Percentiles rank a stretch among this genome's conserved stretches.
phyloP scores from a whole-genome alignment of 2,888 invertebrate genomes.

The Sinelater perroti region DNA sequence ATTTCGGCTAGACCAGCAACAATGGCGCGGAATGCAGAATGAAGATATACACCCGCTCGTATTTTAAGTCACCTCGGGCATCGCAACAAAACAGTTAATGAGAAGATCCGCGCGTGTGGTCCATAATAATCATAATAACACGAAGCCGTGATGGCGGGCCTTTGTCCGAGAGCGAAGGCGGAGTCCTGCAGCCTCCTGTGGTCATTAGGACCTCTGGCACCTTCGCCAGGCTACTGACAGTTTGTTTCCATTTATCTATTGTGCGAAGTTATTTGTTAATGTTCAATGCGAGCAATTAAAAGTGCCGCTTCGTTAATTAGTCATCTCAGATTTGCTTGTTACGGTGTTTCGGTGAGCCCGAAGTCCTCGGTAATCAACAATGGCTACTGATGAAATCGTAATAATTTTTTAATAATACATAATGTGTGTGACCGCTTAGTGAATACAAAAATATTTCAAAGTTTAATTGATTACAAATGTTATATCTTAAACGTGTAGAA shows the following conservation, averaged over 20 bases:
- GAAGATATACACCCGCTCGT: constrained; percentile 40
- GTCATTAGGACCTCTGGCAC: constrained; percentile 45
- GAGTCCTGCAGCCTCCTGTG: constrained; percentile 45
- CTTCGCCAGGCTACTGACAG: constrained; percentile 19
- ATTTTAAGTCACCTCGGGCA: constrained; percentile 44
- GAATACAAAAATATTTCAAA: no score
- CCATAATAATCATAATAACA: constrained; percentile 56
- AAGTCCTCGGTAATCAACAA: not conserved
- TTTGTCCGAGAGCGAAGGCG: constrained; percentile 49
- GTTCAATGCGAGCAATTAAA: not conserved
- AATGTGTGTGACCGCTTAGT: no score
- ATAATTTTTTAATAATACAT: no score
- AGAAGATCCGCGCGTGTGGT: constrained; percentile 53
- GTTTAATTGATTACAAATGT: no score
- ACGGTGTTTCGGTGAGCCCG: not conserved
- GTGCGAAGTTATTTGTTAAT: constrained; percentile 10
- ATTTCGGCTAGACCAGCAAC: constrained; percentile 10
- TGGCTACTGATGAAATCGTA: not conserved
- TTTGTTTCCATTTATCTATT: constrained; percentile 8
- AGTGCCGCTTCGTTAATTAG: not conserved
- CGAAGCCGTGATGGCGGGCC: constrained; percentile 55
- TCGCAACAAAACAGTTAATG: constrained; percentile 51
- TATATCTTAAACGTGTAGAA: no score
- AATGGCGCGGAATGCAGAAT: constrained; percentile 37
- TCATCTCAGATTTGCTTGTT: constrained; percentile 4